Percentiles rank a stretch among this genome's conserved stretches.
phyloP scores from a whole-genome alignment of 2,113 vertebrate species.

The Macquaria australasica region DNA sequence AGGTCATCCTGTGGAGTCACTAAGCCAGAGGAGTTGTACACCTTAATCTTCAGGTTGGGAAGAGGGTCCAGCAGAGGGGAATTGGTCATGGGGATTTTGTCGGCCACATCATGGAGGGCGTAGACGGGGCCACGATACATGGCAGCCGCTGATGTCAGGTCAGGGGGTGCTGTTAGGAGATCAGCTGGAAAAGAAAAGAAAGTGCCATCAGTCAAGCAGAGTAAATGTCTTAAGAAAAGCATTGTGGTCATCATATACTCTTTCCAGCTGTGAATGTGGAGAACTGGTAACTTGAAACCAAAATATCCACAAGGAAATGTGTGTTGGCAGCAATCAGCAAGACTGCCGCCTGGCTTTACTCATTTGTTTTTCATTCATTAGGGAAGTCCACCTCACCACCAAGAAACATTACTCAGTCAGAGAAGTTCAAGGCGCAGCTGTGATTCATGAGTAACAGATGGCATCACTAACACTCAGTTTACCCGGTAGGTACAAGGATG shows the following conservation, averaged over 20 bases:
- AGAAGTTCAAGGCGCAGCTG: constrained; percentile 65
- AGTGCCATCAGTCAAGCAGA: not conserved
- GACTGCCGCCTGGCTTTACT: constrained; percentile 42
- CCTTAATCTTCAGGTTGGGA: constrained; percentile 98
- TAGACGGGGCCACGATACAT: constrained; percentile 98
- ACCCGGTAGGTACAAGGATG: constrained; percentile 74
- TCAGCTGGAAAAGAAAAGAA: constrained; percentile 80
- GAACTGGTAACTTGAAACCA: constrained; percentile 18
- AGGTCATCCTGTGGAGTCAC: constrained; percentile 96
- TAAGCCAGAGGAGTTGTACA: constrained; percentile 93
- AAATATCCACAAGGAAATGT: constrained; percentile 52
- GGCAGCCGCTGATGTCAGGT: constrained; percentile 95
- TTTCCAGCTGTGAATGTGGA: constrained; percentile 2
- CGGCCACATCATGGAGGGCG: constrained; percentile 94
- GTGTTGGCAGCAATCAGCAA: constrained; percentile 56
- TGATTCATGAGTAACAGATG: constrained; percentile 81
- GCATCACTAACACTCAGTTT: constrained; percentile 68
- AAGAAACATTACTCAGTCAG: constrained; percentile 67
- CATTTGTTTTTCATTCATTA: constrained; percentile 70
- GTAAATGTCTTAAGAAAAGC: not conserved
- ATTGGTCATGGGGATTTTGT: constrained; percentile 99
- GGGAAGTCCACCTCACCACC: constrained; percentile 65
- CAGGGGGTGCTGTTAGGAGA: constrained; percentile 93
- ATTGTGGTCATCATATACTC: not conserved
- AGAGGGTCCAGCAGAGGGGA: constrained; percentile 96